Evolutionary conservation across 2,888 invertebrate genomes (phyloP).

Genomic region (Unio delphinus): DNA sequence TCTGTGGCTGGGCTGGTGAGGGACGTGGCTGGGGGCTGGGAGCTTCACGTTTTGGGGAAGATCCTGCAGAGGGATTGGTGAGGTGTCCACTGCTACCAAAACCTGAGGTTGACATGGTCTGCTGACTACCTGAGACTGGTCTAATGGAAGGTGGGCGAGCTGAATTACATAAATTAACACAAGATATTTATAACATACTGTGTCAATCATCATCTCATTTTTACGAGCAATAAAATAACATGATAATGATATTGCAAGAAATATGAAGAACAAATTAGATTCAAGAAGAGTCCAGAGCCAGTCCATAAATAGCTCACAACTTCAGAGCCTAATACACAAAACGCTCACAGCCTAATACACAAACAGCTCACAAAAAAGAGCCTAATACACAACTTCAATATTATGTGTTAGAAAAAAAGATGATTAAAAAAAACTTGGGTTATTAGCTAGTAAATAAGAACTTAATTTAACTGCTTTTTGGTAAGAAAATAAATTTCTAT

Average conservation of each 20-base stretch:
- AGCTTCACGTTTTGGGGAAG: constrained; percentile 23
- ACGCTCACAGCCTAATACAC: too few species aligned
- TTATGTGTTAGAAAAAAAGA: too few species aligned
- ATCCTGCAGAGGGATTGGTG: constrained; percentile 15
- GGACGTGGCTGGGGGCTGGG: constrained; percentile 24
- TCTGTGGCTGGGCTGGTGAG: constrained; percentile 3
- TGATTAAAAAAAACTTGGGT: too few species aligned
- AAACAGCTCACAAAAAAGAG: too few species aligned
- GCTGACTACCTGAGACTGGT: constrained; percentile 8
- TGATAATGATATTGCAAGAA: neutral
- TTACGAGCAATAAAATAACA: neutral
- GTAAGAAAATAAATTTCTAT: too few species aligned
- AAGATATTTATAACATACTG: neutral
- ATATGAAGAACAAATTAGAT: too few species aligned
- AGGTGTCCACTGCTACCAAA: constrained; percentile 23
- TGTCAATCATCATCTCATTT: neutral
- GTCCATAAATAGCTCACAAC: too few species aligned
- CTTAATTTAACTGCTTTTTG: too few species aligned
- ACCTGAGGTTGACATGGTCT: constrained; percentile 26
- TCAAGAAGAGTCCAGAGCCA: too few species aligned
- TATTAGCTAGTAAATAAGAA: too few species aligned
- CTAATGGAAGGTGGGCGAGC: constrained; percentile 24
- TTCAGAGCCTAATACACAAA: too few species aligned
- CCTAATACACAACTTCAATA: too few species aligned
- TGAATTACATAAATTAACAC: constrained; percentile 7